phyloP scores from a whole-genome alignment of 2,797 vertebrate genomes.

The Chaetodon trifasciatus region DNA sequence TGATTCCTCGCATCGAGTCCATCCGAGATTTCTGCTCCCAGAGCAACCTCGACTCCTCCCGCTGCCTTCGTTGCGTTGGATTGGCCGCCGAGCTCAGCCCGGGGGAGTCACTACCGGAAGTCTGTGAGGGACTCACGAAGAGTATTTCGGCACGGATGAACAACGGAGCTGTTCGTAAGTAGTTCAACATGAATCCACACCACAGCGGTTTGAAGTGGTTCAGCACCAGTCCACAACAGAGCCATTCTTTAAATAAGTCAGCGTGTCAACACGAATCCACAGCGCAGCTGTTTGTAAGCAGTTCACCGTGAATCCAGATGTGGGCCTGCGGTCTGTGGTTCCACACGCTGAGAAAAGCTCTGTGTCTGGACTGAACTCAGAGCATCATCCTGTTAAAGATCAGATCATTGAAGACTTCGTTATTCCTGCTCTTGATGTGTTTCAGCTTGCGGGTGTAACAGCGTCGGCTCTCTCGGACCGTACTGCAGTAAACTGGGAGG shows the following conservation, averaged over 20 bases:
- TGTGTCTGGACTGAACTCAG: neutral
- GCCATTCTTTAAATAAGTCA: conserved; percentile 42
- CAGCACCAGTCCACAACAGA: too few species aligned
- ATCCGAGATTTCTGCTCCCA: conserved; percentile 86
- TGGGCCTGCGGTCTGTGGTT: neutral
- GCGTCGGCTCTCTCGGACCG: conserved; percentile 78
- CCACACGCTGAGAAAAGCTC: neutral
- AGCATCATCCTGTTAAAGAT: neutral
- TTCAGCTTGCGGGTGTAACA: conserved; percentile 89
- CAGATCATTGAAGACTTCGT: too few species aligned
- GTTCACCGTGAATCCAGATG: neutral
- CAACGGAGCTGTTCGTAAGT: conserved; percentile 88
- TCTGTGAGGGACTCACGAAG: conserved; percentile 82
- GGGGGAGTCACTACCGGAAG: conserved; percentile 74
- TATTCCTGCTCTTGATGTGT: too few species aligned
- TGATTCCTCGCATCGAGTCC: conserved; percentile 87
- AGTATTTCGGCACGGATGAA: conserved; percentile 90
- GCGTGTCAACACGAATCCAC: conserved; percentile 89
- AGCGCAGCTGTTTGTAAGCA: conserved; percentile 87
- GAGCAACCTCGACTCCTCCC: conserved; percentile 83
- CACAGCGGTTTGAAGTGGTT: neutral
- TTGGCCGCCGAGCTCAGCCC: conserved; percentile 77
- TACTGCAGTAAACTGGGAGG: conserved; percentile 88
- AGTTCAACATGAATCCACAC: neutral
- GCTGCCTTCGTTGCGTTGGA: conserved; percentile 86